Evolutionary conservation across 2,113 vertebrate species (phyloP), one percentile per base, ranked within the genome.

Genomic region (Sebastes schlegelii): DNA sequence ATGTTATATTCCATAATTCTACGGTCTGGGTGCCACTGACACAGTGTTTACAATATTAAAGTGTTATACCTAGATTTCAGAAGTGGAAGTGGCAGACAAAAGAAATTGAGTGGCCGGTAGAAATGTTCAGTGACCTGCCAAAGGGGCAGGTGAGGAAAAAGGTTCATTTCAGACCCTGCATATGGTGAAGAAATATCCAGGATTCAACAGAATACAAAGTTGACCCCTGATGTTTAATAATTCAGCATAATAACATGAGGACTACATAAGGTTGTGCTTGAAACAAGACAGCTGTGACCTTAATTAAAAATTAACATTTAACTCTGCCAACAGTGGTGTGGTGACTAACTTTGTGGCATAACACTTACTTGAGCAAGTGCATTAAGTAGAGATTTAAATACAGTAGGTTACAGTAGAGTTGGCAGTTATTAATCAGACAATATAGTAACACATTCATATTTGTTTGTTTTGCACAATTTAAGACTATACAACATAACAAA

Each of bases 291-390:
- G 63, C 9, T 49, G 5, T 69, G 54, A 68, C 70, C 17, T 64
- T 60, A 55, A 60, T 70, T 46, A 67, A 57, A 83, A 21, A 4
- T 42, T 55, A 54, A 60, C 54, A 4, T n/a, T 77, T n/a, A 49
- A 3, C 19, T 78, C 7, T 54, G 19, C 55, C 46, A 12, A n/a
- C 70, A 57, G 14, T 51, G 3, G 16, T 13, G 6, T 54, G 11
- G 5, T 55, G 46, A 67, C 42, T 43, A 55, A 73, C 7, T 42
- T 52, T 63, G 23, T 67, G 49, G 12, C 57, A 46, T 4, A 1
- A 52, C 26, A 11, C 19, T 13, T 49, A 17, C 10, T 55, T 14
- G 8, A 45, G 57, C 12, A 55, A 4, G 6, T 63, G 19, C 16
- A 34, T 74, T 11, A 64, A 46, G 70, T 64, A 8, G 6, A 70